Evolutionary conservation across 2,797 vertebrate genomes (phyloP).

Genomic region (Clarias fuscus): DNA sequence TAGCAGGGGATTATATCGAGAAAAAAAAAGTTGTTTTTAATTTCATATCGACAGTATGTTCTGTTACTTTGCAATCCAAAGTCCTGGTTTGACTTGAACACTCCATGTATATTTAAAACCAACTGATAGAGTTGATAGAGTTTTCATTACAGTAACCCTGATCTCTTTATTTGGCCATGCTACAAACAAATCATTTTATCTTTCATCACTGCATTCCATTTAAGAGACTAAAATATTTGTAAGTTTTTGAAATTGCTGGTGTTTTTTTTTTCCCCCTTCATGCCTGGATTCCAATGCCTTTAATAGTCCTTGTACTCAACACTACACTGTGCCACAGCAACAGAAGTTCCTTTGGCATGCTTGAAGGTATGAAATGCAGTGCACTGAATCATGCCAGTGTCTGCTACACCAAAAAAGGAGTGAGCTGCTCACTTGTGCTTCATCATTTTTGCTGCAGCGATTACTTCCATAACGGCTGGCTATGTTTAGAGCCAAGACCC

Average conservation of each 20-base stretch:
- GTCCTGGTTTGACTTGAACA: too few species aligned
- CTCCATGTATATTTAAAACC: neutral
- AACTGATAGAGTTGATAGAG: neutral
- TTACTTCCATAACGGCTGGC: slow-evolving; percentile 40
- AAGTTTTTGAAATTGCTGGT: slow-evolving; percentile 6
- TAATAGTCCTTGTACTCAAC: slow-evolving; percentile 31
- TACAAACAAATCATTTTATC: slow-evolving; percentile 19
- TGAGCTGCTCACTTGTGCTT: slow-evolving; percentile 51
- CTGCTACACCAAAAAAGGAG: slow-evolving; percentile 64
- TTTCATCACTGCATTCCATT: slow-evolving; percentile 45
- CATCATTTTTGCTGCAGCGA: slow-evolving; percentile 51
- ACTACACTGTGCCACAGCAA: slow-evolving; percentile 31
- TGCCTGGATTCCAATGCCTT: slow-evolving; percentile 38
- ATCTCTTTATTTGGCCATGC: slow-evolving; percentile 42
- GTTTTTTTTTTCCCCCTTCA: neutral
- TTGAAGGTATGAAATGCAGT: slow-evolving; percentile 35
- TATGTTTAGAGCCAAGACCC: slow-evolving; percentile 52
- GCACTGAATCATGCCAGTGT: slow-evolving; percentile 48
- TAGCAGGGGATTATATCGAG: too few species aligned
- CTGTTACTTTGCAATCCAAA: too few species aligned
- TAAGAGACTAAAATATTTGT: slow-evolving; percentile 33
- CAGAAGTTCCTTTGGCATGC: slow-evolving; percentile 37
- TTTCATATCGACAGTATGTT: too few species aligned
- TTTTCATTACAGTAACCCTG: neutral
- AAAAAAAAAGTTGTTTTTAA: too few species aligned